Evolutionary conservation across 2,888 invertebrate genomes (phyloP), one percentile per base, ranked within the genome.

Genomic region (Chrysotoxum bicinctum): DNA sequence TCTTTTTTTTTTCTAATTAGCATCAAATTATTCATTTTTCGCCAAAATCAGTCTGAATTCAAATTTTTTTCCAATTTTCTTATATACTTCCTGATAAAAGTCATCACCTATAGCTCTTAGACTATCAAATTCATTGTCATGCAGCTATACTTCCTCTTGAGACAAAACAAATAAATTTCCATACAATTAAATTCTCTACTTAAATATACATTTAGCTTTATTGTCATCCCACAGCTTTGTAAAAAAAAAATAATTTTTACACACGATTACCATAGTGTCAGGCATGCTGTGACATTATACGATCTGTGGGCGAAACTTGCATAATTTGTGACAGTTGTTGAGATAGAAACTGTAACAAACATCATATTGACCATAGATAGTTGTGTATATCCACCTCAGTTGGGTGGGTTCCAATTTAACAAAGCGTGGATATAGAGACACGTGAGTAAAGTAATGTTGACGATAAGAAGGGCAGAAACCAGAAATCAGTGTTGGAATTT

Each of bases 91-190:
- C 82, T 83, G 48, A 52, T 69, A 16, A 26, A 32, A 50, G 37
- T 26, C 43, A 37, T 70, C 58, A 12, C 54, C 14, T 32, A 40
- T 32, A 23, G 16, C 19, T n/a, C 21, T 48, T 9, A 23, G 26
- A 16, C 56, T 30, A 66, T 66, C 56, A 68, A 50, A 66, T 69
- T 80, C 75, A 80, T 75, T 80, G 80, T 74, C 80, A 80, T 75
- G 45, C 62, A 75, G 50, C 72, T 12, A n/a, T n/a, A 80, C 62
- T 80, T 80, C 80, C 80, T 75, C 62, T 69, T 80, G 62, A 75
- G 50, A 50, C 40, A 43, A 64, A n/a, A 37, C 40, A 52, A 62
- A 80, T 48, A 75, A 52, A 82, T 78, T 78, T 82, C 72, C 82
- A 82, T 82, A 62, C 16, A 45, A 82, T 82, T 82, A 82, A 12